A percentile compares a stretch with the other conserved stretches of the same genome.
phyloP scores from a whole-genome alignment of 2,797 vertebrate genomes.

The Amazona ochrocephala region DNA sequence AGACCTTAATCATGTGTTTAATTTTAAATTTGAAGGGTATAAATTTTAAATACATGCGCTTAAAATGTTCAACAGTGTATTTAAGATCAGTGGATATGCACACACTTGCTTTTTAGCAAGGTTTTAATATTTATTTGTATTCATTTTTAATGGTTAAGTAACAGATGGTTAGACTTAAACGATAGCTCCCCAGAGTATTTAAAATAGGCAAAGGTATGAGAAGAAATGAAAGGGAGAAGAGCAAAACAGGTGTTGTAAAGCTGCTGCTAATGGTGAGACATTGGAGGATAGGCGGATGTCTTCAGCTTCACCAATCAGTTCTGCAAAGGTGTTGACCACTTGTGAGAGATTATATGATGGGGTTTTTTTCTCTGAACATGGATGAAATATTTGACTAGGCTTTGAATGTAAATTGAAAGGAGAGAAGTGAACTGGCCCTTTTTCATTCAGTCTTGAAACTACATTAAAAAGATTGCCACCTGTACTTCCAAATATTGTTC shows the following conservation, averaged over 20 bases:
- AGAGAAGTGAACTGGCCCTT: background rate
- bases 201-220: background rate
- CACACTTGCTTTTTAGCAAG: background rate
- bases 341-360: background rate
- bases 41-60: background rate
- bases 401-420: constrained; percentile 56
- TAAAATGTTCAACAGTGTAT: background rate
- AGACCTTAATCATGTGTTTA: background rate
- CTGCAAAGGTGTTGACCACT: constrained; percentile 2
- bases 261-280: background rate
- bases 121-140: constrained; percentile 27
- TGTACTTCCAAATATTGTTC: background rate
- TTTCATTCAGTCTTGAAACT: background rate
- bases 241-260: constrained; percentile 45
- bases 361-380: constrained; percentile 20
- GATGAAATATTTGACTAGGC: constrained; percentile 37
- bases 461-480: background rate
- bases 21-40: background rate
- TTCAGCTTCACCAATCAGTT: background rate
- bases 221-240: constrained; percentile 19
- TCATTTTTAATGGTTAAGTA: constrained; percentile 2
- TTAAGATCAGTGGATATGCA: background rate
- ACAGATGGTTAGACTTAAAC: constrained; percentile 49
- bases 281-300: background rate
- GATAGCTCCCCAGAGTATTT: background rate